These are phyloP conservation scores for Zapornia atra DNA, from an alignment of 2,113 vertebrate species.

Conservation along the genomic window DNA sequence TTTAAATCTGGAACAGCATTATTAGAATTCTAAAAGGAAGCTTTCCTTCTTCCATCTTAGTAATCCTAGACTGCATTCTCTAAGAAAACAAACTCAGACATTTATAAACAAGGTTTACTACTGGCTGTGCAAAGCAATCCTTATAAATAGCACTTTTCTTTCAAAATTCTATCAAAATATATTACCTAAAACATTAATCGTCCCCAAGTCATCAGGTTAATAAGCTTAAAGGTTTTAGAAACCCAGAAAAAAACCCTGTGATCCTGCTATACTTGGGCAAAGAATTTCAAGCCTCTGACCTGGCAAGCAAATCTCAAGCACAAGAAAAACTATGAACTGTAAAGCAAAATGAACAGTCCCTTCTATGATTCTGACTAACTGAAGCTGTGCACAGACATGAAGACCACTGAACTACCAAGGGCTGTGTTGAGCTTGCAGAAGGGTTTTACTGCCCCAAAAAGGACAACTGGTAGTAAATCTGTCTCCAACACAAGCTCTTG, in stretches of 20 bases:
- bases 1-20: not conserved
- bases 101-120: not conserved
- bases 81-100: not conserved
- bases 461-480: not conserved
- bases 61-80: not conserved
- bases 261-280: constrained; percentile 1
- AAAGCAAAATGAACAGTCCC: not conserved
- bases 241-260: not conserved
- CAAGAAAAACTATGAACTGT: not conserved
- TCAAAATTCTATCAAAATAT: not conserved
- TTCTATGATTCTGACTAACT: not conserved
- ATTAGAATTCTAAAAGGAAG: not conserved
- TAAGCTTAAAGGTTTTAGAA: not conserved
- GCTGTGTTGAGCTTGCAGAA: not conserved
- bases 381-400: not conserved
- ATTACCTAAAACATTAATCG: not conserved
- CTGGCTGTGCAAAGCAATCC: not conserved
- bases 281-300: not conserved
- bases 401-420: not conserved
- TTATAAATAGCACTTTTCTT: not conserved
- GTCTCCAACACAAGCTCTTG: not conserved
- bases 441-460: not conserved
- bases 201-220: not conserved
- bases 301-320: not conserved
- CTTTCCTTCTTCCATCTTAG: not conserved